Evolutionary conservation across 2,888 invertebrate genomes (phyloP).

Genomic region (Brachyopa scutellaris): DNA sequence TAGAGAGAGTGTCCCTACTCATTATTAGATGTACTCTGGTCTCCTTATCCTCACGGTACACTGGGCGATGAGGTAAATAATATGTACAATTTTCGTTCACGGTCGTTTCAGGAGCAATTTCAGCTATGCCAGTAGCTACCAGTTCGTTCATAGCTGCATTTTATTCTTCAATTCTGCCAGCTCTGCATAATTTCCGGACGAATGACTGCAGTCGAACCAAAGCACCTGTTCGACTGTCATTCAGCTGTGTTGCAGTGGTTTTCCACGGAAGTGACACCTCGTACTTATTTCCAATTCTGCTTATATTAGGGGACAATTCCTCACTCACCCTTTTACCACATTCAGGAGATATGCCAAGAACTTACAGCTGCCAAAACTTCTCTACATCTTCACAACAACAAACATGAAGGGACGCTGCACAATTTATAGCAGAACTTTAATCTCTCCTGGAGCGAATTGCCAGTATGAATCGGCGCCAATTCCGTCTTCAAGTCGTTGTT

Average conservation of each 20-base stretch:
- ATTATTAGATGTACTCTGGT: too few relatives aligned
- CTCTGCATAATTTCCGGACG: neutral
- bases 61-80: too few relatives aligned
- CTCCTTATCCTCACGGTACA: too few relatives aligned
- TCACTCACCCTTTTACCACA: neutral
- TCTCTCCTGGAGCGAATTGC: neutral
- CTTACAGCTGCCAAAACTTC: neutral
- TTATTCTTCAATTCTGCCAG: too few relatives aligned
- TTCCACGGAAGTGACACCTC: too few relatives aligned
- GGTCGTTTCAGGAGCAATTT: neutral
- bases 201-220: too few relatives aligned
- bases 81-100: neutral
- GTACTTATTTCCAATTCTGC: too few relatives aligned
- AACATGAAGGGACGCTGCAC: too few relatives aligned
- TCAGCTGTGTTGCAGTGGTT: too few relatives aligned
- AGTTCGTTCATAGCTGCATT: neutral
- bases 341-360: neutral
- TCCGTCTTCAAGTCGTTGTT: neutral
- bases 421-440: too few relatives aligned
- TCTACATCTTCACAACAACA: neutral
- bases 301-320: neutral
- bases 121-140: neutral
- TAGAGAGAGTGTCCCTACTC: too few relatives aligned
- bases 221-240: too few relatives aligned
- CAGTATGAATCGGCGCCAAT: neutral